Evolutionary conservation across 2,888 invertebrate species (phyloP).

Genomic region (Acanthopleura granulata): DNA sequence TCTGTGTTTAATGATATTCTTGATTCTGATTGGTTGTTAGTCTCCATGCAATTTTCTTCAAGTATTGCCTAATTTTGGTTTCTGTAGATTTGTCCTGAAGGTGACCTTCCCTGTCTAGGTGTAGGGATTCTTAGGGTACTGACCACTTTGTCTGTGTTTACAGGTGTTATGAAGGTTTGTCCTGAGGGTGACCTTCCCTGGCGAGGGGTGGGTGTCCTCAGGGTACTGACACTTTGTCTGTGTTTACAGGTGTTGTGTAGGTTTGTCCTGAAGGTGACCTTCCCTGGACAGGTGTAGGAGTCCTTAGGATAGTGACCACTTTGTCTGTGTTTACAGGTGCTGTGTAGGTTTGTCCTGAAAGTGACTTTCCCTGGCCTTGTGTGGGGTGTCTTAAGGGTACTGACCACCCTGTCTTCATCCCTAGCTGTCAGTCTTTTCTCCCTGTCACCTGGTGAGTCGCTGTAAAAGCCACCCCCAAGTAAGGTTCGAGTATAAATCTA

Average conservation of each 20-base stretch:
- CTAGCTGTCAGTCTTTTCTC: slow-evolving; percentile 75
- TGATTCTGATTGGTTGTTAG: too few relatives aligned
- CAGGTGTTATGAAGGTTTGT: slow-evolving; percentile 70
- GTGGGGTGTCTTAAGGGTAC: slow-evolving; percentile 72
- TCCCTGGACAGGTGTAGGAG: slow-evolving; percentile 69
- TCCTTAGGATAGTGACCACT: too few relatives aligned
- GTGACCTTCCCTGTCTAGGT: slow-evolving; percentile 53
- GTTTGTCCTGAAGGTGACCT: slow-evolving; percentile 62
- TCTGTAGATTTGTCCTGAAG: slow-evolving; percentile 69
- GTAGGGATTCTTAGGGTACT: slow-evolving; percentile 28
- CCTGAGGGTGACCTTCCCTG: slow-evolving; percentile 58
- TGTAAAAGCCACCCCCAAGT: slow-evolving; percentile 15
- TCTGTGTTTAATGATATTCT: too few relatives aligned
- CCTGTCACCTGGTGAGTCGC: slow-evolving; percentile 45
- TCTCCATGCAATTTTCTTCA: too few relatives aligned
- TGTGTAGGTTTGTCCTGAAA: slow-evolving; percentile 69
- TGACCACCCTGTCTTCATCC: slow-evolving; percentile 76
- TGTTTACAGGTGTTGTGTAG: slow-evolving; percentile 68
- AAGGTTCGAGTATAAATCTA: neutral
- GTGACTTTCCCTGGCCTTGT: slow-evolving; percentile 67
- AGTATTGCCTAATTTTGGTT: too few relatives aligned
- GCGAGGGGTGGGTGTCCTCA: slow-evolving; percentile 71
- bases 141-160: neutral
- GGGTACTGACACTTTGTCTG: slow-evolving; percentile 68
- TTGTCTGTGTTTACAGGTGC: slow-evolving; percentile 46